Conservation (phyloP, 2,888 invertebrate species). For the Latrodectus hesperus region DNA sequence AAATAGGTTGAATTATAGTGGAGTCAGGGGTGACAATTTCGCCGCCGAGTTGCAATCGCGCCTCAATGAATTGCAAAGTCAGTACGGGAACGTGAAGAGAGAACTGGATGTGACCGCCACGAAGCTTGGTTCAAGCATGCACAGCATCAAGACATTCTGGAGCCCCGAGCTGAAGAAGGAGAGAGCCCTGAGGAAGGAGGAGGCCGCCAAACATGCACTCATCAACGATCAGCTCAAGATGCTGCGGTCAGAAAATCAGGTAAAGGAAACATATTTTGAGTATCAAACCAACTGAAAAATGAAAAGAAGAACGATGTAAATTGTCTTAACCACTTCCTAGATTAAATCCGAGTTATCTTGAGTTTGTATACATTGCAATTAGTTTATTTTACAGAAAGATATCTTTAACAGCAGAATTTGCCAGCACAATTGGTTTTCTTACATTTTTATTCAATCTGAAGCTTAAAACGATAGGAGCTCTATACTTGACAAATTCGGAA, state of each 20-base stretch:
- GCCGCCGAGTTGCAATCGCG: conserved; percentile 92
- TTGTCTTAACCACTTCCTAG: too few species aligned
- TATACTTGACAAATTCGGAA: too few species aligned
- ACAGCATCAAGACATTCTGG: conserved; percentile 99
- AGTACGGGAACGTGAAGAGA: conserved; percentile 91
- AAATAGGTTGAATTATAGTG: conserved; percentile 39
- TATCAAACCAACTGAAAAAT: too few species aligned
- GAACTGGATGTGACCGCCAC: conserved; percentile 96
- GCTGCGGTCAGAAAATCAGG: conserved; percentile 97
- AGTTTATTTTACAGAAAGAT: too few species aligned
- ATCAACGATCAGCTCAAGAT: conserved; percentile 97
- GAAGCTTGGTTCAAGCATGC: conserved; percentile 98
- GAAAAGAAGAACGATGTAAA: too few species aligned
- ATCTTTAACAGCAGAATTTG: too few species aligned
- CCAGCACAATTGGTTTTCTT: too few species aligned
- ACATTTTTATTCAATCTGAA: too few species aligned
- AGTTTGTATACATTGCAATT: too few species aligned
- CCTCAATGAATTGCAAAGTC: conserved; percentile 94
- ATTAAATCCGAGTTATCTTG: too few species aligned
- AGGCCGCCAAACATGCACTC: conserved; percentile 96
- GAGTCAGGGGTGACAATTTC: conserved; percentile 78
- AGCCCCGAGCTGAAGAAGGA: conserved; percentile 99
- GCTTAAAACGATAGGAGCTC: too few species aligned
- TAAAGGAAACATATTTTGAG: conserved; percentile 74
- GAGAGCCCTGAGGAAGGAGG: conserved; percentile 95